Conservation (phyloP, 2,113 vertebrate genomes). For the Campylorhamphus procurvoides region DNA sequence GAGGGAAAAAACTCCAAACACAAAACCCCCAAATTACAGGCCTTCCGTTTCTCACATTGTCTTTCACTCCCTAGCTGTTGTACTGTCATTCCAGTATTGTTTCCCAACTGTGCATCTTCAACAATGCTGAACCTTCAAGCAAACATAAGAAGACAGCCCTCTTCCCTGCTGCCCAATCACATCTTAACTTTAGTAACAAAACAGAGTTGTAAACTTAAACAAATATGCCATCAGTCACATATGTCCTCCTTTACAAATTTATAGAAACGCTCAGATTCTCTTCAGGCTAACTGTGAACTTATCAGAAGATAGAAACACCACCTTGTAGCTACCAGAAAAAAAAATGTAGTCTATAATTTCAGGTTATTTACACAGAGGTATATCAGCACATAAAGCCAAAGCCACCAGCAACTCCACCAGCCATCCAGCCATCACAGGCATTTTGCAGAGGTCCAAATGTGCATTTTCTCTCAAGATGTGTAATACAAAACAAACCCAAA, state of each 20-base stretch:
- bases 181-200: not conserved
- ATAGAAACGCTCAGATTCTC: not conserved
- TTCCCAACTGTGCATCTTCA: not conserved
- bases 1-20: not conserved
- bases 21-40: accelerated
- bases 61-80: not conserved
- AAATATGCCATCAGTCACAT: not conserved
- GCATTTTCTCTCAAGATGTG: not conserved
- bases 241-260: not conserved
- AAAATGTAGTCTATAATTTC: not conserved
- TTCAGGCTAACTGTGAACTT: not conserved
- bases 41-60: not conserved
- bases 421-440: not conserved
- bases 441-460: not conserved
- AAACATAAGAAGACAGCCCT: not conserved
- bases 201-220: not conserved
- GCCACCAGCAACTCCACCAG: not conserved
- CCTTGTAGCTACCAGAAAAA: not conserved
- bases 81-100: not conserved
- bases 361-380: not conserved
- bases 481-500: not conserved
- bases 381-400: not conserved
- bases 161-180: not conserved
- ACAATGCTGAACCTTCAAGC: not conserved
- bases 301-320: not conserved